Evolutionary conservation across 2,797 vertebrate genomes (phyloP).

Genomic region (Spizella passerina): DNA sequence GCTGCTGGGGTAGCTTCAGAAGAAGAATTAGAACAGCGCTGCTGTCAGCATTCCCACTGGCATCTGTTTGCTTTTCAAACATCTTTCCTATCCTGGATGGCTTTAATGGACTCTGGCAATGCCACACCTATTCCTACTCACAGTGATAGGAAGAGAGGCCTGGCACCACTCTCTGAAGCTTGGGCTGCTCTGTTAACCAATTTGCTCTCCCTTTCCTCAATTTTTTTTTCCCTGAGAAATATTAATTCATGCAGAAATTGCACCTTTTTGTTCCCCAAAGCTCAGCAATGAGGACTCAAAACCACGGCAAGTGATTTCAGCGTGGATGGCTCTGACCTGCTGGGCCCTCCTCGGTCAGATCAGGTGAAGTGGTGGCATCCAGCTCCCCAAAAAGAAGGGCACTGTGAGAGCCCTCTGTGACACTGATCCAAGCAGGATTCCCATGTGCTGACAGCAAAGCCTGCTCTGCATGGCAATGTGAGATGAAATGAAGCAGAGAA

Average conservation of each 20-base stretch:
- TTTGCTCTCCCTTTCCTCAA: background rate
- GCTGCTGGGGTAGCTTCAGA: background rate
- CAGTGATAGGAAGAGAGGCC: background rate
- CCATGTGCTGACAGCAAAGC: conserved; percentile 34
- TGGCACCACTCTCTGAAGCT: background rate
- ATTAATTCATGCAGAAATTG: background rate
- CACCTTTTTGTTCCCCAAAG: background rate
- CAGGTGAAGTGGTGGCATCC: background rate
- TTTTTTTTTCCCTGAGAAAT: background rate
- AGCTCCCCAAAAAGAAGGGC: background rate
- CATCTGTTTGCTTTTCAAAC: background rate
- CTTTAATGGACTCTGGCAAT: background rate
- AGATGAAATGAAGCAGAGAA: background rate
- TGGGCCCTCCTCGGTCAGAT: background rate
- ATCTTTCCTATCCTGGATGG: background rate
- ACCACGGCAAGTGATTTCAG: background rate
- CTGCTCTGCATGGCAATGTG: background rate
- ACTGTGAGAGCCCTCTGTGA: background rate
- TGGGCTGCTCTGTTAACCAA: background rate
- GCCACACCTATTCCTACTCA: background rate
- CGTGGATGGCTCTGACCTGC: background rate
- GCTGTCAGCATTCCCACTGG: background rate
- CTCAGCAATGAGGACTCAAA: background rate
- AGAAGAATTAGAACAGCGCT: background rate
- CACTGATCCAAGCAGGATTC: background rate